phyloP scores from a whole-genome alignment of 2,113 vertebrate genomes.

The Andinoacara biseriatus region DNA sequence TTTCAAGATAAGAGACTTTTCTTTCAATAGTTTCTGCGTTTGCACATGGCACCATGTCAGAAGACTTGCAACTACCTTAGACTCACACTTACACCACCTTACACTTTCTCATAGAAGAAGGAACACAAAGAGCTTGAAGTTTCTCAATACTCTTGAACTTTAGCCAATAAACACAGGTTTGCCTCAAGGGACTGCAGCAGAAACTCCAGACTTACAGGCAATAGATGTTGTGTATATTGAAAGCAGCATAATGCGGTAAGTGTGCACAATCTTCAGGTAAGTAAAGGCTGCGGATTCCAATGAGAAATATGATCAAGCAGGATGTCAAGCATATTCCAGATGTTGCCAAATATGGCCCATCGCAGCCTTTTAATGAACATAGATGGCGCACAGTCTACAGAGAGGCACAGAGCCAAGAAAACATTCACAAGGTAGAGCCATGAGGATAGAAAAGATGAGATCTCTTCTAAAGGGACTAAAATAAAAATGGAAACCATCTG shows the following conservation, averaged over 20 bases:
- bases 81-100: neutral
- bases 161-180: rapidly evolving
- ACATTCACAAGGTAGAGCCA: neutral
- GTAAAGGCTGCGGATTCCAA: neutral
- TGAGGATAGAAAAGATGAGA: neutral
- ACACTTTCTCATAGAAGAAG: neutral
- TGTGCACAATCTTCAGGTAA: neutral
- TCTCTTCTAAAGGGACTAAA: neutral
- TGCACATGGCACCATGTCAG: neutral
- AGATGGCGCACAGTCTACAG: neutral
- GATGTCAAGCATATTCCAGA: neutral
- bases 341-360: no score
- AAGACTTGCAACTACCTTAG: neutral
- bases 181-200: neutral
- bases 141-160: neutral
- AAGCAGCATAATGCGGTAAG: neutral
- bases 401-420: neutral
- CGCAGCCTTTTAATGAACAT: neutral
- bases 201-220: neutral
- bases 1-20: neutral
- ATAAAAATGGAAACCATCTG: neutral
- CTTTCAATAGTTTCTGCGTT: neutral
- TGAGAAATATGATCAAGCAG: neutral
- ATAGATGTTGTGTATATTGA: no score
- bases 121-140: neutral